Evolutionary conservation across 2,888 invertebrate genomes (phyloP).

Genomic region (Pilophorus perplexus): DNA sequence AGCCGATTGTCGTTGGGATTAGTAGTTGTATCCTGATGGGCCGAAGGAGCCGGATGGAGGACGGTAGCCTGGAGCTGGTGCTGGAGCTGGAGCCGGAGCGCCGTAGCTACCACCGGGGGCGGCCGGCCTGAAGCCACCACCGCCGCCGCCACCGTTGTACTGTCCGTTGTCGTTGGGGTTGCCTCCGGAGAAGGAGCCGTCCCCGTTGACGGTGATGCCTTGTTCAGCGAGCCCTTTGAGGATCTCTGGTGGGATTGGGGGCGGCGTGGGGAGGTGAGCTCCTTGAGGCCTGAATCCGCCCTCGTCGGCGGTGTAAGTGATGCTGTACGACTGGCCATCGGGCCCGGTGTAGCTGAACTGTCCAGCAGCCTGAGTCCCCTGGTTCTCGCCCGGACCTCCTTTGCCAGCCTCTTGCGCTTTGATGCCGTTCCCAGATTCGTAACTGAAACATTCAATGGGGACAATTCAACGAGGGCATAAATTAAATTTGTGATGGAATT

Average conservation of each 20-base stretch:
- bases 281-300: conserved; percentile 59
- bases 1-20: background rate
- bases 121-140: no score
- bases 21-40: conserved; percentile 45
- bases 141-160: conserved; percentile 16
- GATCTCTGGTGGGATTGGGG: conserved; percentile 71
- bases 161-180: conserved; percentile 34
- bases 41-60: conserved; percentile 35
- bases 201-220: conserved; percentile 33
- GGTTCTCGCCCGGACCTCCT: conserved; percentile 53
- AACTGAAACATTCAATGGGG: conserved; percentile 44
- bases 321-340: conserved; percentile 49
- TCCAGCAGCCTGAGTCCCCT: conserved; percentile 48
- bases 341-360: conserved; percentile 58
- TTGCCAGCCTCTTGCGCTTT: conserved; percentile 56
- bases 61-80: conserved; percentile 13
- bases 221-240: conserved; percentile 48
- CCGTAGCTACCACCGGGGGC: background rate
- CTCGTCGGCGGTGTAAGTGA: conserved; percentile 66
- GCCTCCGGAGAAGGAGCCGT: conserved; percentile 27
- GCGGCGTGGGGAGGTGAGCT: conserved; percentile 77
- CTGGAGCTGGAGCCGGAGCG: background rate
- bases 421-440: conserved; percentile 54
- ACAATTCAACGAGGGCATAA: background rate
- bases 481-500: no score